Base-by-base conservation (phyloP, 2,113 vertebrate genomes). In the Ameiurus melas region DNA sequence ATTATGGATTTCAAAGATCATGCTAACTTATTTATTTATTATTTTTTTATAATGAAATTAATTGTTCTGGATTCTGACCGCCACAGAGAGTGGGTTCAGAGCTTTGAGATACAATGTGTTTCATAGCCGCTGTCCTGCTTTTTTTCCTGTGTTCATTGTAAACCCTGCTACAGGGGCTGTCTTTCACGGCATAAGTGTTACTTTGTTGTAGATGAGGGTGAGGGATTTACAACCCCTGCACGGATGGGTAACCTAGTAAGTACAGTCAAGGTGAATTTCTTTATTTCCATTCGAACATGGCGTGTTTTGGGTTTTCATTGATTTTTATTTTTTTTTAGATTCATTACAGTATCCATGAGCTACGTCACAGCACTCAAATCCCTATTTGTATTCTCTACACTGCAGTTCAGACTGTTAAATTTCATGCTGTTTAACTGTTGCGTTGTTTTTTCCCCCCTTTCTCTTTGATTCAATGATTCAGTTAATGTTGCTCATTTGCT, bases 141-240 rank as follows among this genome's bases (percentile, higher is more conserved):
- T 84, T 84, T 89, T 92, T 86, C 57, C 81, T 82, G 90, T 90
- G 90, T 95, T 96, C 93, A 93, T 93, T 96, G 94, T 96, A 95
- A 95, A 94, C 95, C 95, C 95, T 93, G 95, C 94, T 94, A 94
- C 94, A 93, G 94, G 95, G 95, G 95, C 95, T 96, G 96, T 96
- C 95, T 96, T 97, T 97, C 95, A 96, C 96, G 96, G 96, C 96
- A 96, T 94, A 96, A 97, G 96, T 97, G 96, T 97, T 95, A 96
- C 97, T 98, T 96, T 98, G 96, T 97, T 97, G 96, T 97, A 97
- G 96, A 97, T 97, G 97, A 97, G 95, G 95, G 94, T 95, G 96
- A 97, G 93, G 94, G 93, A 94, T 95, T 95, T 93, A 94, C 95
- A 96, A 95, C 96, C 96, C 97, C 96, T 96, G 96, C 96, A 96